Percentiles rank a stretch among this genome's conserved stretches.
Conservation (phyloP, 2,113 vertebrate species). For the Brevimyrus niger region DNA sequence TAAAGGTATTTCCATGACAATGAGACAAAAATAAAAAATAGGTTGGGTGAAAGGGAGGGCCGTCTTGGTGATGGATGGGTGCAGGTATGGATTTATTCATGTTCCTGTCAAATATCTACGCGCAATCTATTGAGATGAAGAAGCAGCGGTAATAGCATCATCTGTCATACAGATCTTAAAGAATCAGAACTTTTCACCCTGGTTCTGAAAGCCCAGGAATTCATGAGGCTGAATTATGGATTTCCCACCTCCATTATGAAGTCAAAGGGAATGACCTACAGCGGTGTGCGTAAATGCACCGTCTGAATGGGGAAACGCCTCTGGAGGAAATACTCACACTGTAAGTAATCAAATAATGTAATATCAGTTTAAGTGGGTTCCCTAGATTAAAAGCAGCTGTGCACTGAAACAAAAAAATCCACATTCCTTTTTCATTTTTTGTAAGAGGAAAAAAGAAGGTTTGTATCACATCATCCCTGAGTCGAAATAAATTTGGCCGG, state of each 20-base stretch:
- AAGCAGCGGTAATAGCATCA: conserved; percentile 13
- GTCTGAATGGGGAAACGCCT: background rate
- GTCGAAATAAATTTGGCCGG: background rate
- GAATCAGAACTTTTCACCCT: conserved; percentile 15
- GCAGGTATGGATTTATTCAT: conserved; percentile 14
- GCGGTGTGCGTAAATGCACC: background rate
- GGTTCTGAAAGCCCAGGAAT: conserved; percentile 13
- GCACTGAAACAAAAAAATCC: background rate
- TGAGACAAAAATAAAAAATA: conserved; percentile 15
- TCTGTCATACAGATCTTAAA: conserved; percentile 16
- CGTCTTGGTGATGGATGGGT: conserved; percentile 1
- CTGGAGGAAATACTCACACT: background rate
- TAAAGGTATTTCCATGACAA: conserved; percentile 14
- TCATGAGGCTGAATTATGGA: conserved; percentile 16
- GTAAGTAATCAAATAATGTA: background rate
- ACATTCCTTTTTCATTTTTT: background rate
- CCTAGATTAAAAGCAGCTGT: background rate
- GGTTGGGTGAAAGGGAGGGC: background rate
- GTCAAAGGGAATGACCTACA: conserved; percentile 7
- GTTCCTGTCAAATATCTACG: conserved; percentile 13
- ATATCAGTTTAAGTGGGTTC: background rate
- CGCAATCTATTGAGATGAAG: conserved; percentile 12
- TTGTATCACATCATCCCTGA: background rate
- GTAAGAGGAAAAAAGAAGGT: background rate
- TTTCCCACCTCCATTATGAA: conserved; percentile 7